Evolutionary conservation across 2,797 vertebrate species (phyloP), one percentile per base, ranked within the genome.

Genomic region (Gymnoscopelus braueri): DNA sequence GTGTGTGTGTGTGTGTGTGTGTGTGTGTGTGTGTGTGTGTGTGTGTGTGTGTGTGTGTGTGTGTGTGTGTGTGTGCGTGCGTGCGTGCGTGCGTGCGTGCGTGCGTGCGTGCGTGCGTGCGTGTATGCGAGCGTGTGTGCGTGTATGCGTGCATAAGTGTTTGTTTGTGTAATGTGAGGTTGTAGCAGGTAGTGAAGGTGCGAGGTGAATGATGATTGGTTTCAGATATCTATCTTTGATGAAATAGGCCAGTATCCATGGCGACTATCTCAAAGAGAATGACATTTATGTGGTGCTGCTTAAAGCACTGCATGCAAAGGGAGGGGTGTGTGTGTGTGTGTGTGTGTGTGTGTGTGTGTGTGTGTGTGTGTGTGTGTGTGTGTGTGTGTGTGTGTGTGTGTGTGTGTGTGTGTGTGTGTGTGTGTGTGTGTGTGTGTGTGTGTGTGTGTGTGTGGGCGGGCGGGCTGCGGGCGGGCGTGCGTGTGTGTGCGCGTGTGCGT

Each of bases 231-330:
- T 12, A 13, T 13, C 10, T 60, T 13, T 69, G 68, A 60, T 77
- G 55, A 60, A 67, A 79, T 83, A 78, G 82, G 74, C 78, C 72
- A 55, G 82, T 87, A 74, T 81, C 80, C 80, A 84, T 78, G 64
- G 74, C 14, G 60, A 80, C 82, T 13, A 75, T 67, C 78, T 74
- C 58, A 49, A 77, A 44, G 39, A 8, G 39, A 44, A 44, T 44
- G 39, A 44, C 39, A 44, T 44, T 76, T 69, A 66, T 2, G 9
- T 47, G 62, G 59, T 35, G 74, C 63, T 35, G 74, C 63, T 72
- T 52, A 39, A 59, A 65, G 72, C 44, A n/a, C 71, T 54, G 39
- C 15, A 14, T 12, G 49, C 32, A 15, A 60, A 64, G 56, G 39
- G 47, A 32, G 49, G 63, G 23, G 60, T 60, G 58, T 19, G 60